A percentile compares a stretch with the other conserved stretches of the same genome.
phyloP scores from a whole-genome alignment of 2,888 invertebrate genomes.

The Cistogaster globosa region DNA sequence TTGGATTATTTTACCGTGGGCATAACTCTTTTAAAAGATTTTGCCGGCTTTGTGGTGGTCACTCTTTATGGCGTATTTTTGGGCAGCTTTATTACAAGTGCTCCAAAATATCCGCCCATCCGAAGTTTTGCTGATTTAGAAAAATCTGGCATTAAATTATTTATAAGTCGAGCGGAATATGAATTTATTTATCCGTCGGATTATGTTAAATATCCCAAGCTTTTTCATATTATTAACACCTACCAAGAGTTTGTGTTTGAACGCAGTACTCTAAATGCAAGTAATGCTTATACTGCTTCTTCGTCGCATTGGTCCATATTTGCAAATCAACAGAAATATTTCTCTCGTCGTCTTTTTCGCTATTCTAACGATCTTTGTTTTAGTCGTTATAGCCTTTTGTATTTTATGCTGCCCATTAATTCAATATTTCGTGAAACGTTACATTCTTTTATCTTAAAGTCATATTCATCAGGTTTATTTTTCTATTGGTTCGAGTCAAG shows the following conservation, averaged over 20 bases:
- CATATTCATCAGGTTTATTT: slow-evolving; percentile 22
- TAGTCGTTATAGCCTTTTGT: neutral
- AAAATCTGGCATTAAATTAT: slow-evolving; percentile 27
- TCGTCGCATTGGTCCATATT: neutral
- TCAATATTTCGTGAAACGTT: slow-evolving; percentile 13
- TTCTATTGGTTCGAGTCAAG: slow-evolving; percentile 23
- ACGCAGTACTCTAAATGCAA: slow-evolving; percentile 13
- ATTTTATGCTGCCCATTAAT: neutral
- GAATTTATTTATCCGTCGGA: neutral
- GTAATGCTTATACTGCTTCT: neutral
- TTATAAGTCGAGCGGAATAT: neutral
- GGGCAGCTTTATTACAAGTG: slow-evolving; percentile 55
- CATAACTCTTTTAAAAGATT: slow-evolving; percentile 40
- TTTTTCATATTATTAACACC: neutral
- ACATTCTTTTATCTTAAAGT: neutral
- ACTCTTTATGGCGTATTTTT: slow-evolving; percentile 44
- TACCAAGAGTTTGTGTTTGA: neutral
- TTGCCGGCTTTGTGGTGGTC: slow-evolving; percentile 27
- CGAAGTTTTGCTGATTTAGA: slow-evolving; percentile 5
- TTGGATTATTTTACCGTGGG: slow-evolving; percentile 36
- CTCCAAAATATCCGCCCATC: slow-evolving; percentile 40
- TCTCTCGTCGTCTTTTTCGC: slow-evolving; percentile 21
- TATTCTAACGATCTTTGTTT: slow-evolving; percentile 28
- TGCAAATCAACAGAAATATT: slow-evolving; percentile 1
- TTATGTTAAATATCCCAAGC: neutral